Percentiles rank a stretch among this genome's conserved stretches.
phyloP scores from a whole-genome alignment of 2,888 invertebrate genomes.

The Acheta domesticus region DNA sequence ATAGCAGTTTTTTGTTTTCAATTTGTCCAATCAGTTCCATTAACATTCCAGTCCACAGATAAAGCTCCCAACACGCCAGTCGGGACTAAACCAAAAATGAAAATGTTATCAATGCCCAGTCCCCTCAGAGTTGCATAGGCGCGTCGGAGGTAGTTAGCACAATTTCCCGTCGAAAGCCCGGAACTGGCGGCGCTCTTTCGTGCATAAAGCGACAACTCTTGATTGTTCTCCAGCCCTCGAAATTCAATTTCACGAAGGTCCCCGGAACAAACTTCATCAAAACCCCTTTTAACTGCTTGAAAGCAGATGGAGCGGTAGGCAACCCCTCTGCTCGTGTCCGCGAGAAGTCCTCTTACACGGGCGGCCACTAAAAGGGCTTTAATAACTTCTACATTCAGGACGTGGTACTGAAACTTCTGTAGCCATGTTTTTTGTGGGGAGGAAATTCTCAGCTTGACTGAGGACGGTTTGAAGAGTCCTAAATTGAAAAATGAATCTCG shows the following conservation, averaged over 20 bases:
- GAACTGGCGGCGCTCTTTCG: background rate
- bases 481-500: too few species aligned
- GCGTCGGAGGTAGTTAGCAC: background rate
- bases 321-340: background rate
- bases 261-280: conserved; percentile 8
- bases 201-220: conserved; percentile 5
- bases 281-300: conserved; percentile 10
- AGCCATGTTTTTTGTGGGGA: background rate
- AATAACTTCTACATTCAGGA: background rate
- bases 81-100: too few species aligned
- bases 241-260: conserved; percentile 18
- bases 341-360: background rate
- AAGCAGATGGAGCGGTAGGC: background rate
- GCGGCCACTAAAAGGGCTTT: background rate
- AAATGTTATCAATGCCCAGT: too few species aligned
- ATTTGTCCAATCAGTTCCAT: too few species aligned
- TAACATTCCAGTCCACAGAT: too few species aligned
- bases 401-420: background rate
- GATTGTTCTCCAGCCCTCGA: conserved; percentile 18
- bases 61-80: too few species aligned
- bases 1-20: too few species aligned
- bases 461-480: too few species aligned
- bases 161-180: background rate
- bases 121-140: too few species aligned
- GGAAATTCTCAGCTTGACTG: too few species aligned